Evolutionary conservation across 1,140 invertebrate genomes (phyloP).

Genomic region (Lethocerus indicus): DNA sequence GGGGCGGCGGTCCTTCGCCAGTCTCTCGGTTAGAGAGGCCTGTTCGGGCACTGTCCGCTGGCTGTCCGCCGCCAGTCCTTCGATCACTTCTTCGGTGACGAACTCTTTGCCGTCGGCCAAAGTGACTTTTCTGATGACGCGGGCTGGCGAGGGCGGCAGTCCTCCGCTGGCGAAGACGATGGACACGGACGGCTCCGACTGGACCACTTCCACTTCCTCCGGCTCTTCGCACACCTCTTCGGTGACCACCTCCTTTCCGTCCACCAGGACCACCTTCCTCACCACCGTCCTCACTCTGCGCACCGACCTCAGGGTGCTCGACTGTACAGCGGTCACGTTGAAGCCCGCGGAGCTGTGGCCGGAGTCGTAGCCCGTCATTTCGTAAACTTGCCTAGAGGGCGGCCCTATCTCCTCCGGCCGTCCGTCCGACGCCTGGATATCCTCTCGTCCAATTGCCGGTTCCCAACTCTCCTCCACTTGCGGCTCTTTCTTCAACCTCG

Average conservation of each 20-base stretch:
- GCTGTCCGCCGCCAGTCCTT: slow-evolving; percentile 57
- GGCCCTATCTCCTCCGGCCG: no score
- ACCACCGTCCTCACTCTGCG: slow-evolving; percentile 56
- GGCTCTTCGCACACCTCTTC: slow-evolving; percentile 71
- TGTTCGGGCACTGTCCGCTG: background rate
- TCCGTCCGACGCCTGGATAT: no score
- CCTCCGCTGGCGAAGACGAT: no score
- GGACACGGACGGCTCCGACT: slow-evolving; percentile 22
- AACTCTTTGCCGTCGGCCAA: slow-evolving; percentile 70
- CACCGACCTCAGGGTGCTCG: background rate
- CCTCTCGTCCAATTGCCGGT: no score
- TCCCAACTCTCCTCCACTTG: no score
- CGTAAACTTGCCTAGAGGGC: no score
- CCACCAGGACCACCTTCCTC: slow-evolving; percentile 52
- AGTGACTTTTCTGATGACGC: slow-evolving; percentile 50
- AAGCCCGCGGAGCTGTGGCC: no score
- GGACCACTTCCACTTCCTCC: slow-evolving; percentile 57
- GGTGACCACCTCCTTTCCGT: slow-evolving; percentile 63
- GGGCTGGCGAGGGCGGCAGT: background rate
- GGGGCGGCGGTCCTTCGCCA: no score
- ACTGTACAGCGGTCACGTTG: background rate
- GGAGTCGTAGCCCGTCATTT: no score
- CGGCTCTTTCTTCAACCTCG: no score
- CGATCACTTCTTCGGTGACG: slow-evolving; percentile 60
- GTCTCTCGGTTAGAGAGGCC: background rate